A percentile compares a stretch with the other conserved stretches of the same genome.
Conservation (phyloP, 2,888 invertebrate species). For the Cyaniris semiargus region DNA sequence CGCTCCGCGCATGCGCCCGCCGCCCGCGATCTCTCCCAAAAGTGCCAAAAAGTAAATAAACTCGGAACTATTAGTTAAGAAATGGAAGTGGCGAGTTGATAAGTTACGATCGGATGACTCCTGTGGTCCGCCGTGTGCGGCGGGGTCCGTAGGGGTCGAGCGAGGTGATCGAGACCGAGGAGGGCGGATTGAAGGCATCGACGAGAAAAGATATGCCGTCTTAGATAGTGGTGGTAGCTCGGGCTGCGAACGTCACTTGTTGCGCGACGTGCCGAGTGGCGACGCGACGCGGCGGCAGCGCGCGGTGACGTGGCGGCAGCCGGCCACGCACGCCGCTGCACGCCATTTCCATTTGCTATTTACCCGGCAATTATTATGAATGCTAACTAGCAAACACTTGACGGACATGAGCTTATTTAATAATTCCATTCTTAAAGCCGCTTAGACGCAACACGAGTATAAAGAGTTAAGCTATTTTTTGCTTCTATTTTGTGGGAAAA, state of each 20-base stretch:
- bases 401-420: conserved; percentile 32
- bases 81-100: conserved; percentile 47
- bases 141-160: background rate
- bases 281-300: conserved; percentile 36
- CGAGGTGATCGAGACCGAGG: background rate
- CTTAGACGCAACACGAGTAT: background rate
- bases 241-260: conserved; percentile 36
- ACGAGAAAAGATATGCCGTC: conserved; percentile 49
- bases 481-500: background rate
- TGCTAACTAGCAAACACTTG: conserved; percentile 43
- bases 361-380: conserved; percentile 60
- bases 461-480: background rate
- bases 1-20: conserved; percentile 65
- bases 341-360: conserved; percentile 59
- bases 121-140: background rate
- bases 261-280: conserved; percentile 18
- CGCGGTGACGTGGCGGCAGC: conserved; percentile 51
- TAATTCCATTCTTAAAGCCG: conserved; percentile 30
- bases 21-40: conserved; percentile 63
- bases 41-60: conserved; percentile 78
- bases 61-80: conserved; percentile 68
- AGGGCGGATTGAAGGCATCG: conserved; percentile 4
- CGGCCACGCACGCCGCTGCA: conserved; percentile 73
- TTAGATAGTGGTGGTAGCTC: conserved; percentile 54
- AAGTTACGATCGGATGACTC: background rate